Conservation (phyloP, 1,140 invertebrate genomes). For the Diabrotica undecimpunctata region DNA sequence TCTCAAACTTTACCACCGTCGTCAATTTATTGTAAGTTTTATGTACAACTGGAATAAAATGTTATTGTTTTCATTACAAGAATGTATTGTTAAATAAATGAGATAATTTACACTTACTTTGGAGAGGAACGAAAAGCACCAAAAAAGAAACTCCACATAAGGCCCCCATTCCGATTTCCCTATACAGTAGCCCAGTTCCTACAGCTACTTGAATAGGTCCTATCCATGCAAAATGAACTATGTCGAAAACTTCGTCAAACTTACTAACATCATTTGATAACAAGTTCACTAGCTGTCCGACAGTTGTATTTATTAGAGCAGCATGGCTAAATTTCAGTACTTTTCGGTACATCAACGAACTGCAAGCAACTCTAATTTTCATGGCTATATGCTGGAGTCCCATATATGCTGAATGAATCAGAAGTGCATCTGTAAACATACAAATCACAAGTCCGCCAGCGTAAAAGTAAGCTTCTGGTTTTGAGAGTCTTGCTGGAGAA, state of each 20-base stretch:
- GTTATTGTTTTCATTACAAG: no score
- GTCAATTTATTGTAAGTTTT: no score
- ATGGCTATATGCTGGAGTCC: conserved; percentile 68
- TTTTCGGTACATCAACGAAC: conserved; percentile 80
- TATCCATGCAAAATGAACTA: conserved; percentile 65
- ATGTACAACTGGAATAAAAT: no score
- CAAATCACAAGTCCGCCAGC: conserved; percentile 67
- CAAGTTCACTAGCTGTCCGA: conserved; percentile 82
- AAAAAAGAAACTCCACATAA: conserved; percentile 75
- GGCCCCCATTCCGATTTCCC: conserved; percentile 65
- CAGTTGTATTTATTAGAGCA: conserved; percentile 70
- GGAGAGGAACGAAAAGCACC: conserved; percentile 79
- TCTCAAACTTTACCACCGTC: no score
- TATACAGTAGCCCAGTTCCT: conserved; percentile 71
- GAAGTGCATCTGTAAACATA: conserved; percentile 58
- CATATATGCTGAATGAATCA: conserved; percentile 76
- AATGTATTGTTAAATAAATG: no score
- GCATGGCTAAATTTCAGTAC: conserved; percentile 67
- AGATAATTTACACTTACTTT: conserved; percentile 53
- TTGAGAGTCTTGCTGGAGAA: conserved; percentile 21
- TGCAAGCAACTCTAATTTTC: conserved; percentile 75
- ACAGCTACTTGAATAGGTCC: conserved; percentile 73
- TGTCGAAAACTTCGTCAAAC: conserved; percentile 63
- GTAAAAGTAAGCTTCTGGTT: conserved; percentile 61
- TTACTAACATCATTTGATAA: conserved; percentile 79